phyloP scores from a whole-genome alignment of 2,888 invertebrate species.

The Muscina levida region DNA sequence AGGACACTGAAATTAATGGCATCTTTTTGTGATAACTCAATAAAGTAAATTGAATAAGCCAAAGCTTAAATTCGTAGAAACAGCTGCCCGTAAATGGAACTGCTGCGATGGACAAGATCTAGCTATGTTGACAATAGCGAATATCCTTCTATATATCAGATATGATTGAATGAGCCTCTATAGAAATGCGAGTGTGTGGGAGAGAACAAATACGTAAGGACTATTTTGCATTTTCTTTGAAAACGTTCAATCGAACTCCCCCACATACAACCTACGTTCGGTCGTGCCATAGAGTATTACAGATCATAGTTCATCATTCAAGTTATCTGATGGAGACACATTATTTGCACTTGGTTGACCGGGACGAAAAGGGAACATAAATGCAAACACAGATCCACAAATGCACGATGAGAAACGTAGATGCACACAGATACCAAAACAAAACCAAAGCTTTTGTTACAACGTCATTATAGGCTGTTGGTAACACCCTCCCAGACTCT shows the following conservation, averaged over 20 bases:
- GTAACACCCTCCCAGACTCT: slow-evolving; percentile 24
- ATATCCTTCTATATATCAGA: too few species aligned
- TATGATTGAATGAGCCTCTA: too few species aligned
- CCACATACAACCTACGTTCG: background rate
- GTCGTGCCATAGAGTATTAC: slow-evolving; percentile 39
- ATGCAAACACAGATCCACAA: slow-evolving; percentile 10
- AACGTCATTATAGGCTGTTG: slow-evolving; percentile 43
- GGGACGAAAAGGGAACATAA: slow-evolving; percentile 39
- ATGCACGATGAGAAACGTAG: too few species aligned
- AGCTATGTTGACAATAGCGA: too few species aligned
- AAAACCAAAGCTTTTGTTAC: slow-evolving; percentile 45
- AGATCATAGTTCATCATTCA: slow-evolving; percentile 65
- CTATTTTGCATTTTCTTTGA: too few species aligned
- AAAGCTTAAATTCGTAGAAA: background rate
- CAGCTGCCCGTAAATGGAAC: too few species aligned
- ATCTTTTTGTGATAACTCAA: background rate
- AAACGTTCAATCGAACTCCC: too few species aligned
- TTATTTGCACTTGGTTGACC: slow-evolving; percentile 71
- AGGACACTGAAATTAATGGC: slow-evolving; percentile 18
- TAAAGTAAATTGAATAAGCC: background rate
- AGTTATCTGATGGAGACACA: slow-evolving; percentile 73
- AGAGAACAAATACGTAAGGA: background rate
- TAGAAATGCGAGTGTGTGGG: background rate
- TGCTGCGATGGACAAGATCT: too few species aligned
- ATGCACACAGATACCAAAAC: slow-evolving; percentile 16